Evolutionary conservation across 2,113 vertebrate species (phyloP).

Genomic region (Thamnophis sirtalis): DNA sequence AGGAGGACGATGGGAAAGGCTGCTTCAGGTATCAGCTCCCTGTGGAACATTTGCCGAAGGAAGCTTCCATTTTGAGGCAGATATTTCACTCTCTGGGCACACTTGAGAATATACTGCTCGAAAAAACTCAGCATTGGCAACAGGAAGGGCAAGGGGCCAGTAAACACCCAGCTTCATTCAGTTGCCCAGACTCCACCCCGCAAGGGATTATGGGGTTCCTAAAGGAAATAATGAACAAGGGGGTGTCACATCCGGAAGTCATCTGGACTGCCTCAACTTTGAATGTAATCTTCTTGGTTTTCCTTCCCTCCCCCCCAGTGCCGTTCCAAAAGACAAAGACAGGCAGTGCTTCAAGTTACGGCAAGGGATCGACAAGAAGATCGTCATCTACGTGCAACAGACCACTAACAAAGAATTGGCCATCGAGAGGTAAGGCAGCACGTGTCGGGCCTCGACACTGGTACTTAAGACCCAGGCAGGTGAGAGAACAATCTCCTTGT

Average conservation of each 20-base stretch:
- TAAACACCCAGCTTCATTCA: too few species aligned
- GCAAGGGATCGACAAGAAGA: constrained; percentile 96
- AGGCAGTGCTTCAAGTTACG: constrained; percentile 97
- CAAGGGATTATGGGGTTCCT: too few species aligned
- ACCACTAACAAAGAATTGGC: constrained; percentile 96
- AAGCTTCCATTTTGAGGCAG: too few species aligned
- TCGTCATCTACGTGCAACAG: constrained; percentile 96
- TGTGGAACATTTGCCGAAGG: neutral
- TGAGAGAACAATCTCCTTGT: neutral
- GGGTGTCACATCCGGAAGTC: neutral
- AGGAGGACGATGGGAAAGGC: constrained; percentile 96
- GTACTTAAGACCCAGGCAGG: neutral
- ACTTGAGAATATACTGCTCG: too few species aligned
- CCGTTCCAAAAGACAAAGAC: constrained; percentile 97
- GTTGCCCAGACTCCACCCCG: too few species aligned
- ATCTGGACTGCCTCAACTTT: neutral
- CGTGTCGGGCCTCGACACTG: neutral
- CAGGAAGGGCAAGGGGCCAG: too few species aligned
- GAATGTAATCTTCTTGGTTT: neutral
- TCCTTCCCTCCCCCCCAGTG: constrained; percentile 68
- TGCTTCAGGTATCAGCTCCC: constrained; percentile 85
- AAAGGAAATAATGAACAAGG: neutral
- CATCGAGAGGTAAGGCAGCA: constrained; percentile 87
- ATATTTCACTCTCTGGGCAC: too few species aligned
- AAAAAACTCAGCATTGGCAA: too few species aligned